Evolutionary conservation across 1,140 invertebrate genomes (phyloP), one percentile per base, ranked within the genome.

Genomic region (Leptestheria dahalacensis): DNA sequence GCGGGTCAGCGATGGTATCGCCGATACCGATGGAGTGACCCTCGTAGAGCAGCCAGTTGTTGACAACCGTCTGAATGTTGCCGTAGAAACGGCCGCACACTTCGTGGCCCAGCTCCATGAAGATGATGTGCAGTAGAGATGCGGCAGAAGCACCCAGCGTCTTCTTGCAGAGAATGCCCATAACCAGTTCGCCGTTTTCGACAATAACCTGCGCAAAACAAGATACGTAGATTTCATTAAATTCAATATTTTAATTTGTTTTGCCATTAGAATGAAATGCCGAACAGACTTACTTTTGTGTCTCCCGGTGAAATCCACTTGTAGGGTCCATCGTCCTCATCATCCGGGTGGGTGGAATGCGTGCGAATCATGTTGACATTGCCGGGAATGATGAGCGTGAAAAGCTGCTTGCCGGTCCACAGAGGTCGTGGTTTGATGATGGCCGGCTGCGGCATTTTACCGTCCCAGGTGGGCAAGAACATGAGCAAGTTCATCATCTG

Each of bases 301-400:
- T 99, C 97, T 64, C 96, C 97, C 6, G 95, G 95, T 47, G 95
- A 98, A 61, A 99, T 98, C 95, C 95, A 99, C 70, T 95, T 95
- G 70, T 98, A 98, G 0, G 94, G 94, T 0, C 95, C 94, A 62
- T 91, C 88, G 70, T 99, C 96, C 74, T 99, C 97, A 66, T 97
- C 92, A 69, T 99, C 97, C 1, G 96, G 96, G 83, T 99, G 97
- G 24, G 95, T 97, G 15, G 90, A 93, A 74, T 99, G 96, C 15
- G 92, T 97, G 64, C 95, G 80, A 65, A 97, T 90, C 81, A 96
- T 86, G 71, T 99, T 99, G 0, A 99, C 91, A 69, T 96, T 94
- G 28, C 95, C 95, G 41, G 97, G 97, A 71, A 99, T 99, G 63
- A 99, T 97, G 0, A 99, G 73, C 0, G 95, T 92, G 70, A 99